phyloP scores from a whole-genome alignment of 2,797 vertebrate genomes.

The Pangasius djambal region DNA sequence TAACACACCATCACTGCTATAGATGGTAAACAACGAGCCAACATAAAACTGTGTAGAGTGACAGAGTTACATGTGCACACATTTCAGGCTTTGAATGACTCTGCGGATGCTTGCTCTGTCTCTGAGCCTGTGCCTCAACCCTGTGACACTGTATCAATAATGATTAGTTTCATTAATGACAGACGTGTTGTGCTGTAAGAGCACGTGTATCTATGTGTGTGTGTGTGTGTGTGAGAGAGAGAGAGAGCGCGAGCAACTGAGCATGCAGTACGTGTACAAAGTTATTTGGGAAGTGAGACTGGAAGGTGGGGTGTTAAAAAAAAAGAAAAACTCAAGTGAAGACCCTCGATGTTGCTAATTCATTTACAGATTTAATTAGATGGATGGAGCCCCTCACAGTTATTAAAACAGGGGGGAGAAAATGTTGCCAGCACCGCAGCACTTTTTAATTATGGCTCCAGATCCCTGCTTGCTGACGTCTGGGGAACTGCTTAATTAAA shows the following conservation, averaged over 20 bases:
- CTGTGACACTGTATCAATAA: slow-evolving; percentile 59
- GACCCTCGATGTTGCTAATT: slow-evolving; percentile 72
- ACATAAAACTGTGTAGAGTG: neutral
- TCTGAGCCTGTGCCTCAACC: slow-evolving; percentile 46
- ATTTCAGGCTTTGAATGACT: neutral
- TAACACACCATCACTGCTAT: neutral
- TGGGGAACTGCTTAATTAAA: slow-evolving; percentile 86
- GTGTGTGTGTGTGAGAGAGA: slow-evolving; percentile 17
- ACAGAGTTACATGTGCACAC: neutral
- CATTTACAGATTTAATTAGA: slow-evolving; percentile 76
- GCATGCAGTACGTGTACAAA: slow-evolving; percentile 53
- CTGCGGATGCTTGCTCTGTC: slow-evolving; percentile 23
- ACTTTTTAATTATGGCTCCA: slow-evolving; percentile 72
- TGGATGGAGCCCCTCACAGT: slow-evolving; percentile 65
- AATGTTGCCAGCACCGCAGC: slow-evolving; percentile 68
- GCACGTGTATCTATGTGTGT: slow-evolving; percentile 19
- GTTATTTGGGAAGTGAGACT: slow-evolving; percentile 65
- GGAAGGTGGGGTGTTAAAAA: slow-evolving; percentile 72
- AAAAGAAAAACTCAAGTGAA: slow-evolving; percentile 67
- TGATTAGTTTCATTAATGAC: slow-evolving; percentile 58
- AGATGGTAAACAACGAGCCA: neutral
- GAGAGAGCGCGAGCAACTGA: slow-evolving; percentile 10
- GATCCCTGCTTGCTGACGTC: slow-evolving; percentile 74
- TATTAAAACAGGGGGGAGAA: slow-evolving; percentile 54
- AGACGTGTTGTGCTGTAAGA: slow-evolving; percentile 40